Evolutionary conservation across 2,113 vertebrate species (phyloP), one percentile per base, ranked within the genome.

Genomic region (Tringa solitaria): DNA sequence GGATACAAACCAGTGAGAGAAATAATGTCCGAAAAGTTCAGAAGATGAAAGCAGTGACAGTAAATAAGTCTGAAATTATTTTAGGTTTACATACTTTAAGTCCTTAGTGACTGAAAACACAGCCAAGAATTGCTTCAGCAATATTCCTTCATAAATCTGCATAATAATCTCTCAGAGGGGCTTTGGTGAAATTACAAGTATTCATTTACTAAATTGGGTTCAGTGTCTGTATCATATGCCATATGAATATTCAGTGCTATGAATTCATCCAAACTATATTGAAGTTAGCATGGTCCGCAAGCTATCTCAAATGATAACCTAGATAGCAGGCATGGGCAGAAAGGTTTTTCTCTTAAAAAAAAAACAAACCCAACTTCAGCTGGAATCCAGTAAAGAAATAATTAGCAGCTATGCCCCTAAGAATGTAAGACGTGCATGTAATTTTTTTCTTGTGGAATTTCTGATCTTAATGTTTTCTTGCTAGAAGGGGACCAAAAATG

Each of bases 161-260:
- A 98, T 98, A 98, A 98, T 98, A 98, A 98, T 98, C 97, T 98
- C 97, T 98, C 97, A 87, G 97, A 82, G 87, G 98, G 97, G 95
- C 97, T 98, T 98, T 98, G 98, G 97, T 98, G 97, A 98, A 98
- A 98, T 98, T 98, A 98, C 98, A 98, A 98, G 97, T 98, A 98
- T 98, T 98, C 98, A 98, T 98, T 98, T 98, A 98, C 98, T 98
- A 98, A 98, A 98, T 98, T 98, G 98, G 97, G 98, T 98, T 98
- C 97, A 97, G 97, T 97, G 98, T 98, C 97, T 98, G 96, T 98
- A 98, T 98, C 97, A 95, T 96, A 98, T 33, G 17, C 96, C 10
- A 5, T 93, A 98, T 98, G 98, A 98, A 98, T 98, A 98, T 98
- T 98, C 98, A 98, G 95, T 74, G 64, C 87, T 63, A 89, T 87